Conservation (phyloP, 2,888 invertebrate genomes). For the Apodemia zela region DNA sequence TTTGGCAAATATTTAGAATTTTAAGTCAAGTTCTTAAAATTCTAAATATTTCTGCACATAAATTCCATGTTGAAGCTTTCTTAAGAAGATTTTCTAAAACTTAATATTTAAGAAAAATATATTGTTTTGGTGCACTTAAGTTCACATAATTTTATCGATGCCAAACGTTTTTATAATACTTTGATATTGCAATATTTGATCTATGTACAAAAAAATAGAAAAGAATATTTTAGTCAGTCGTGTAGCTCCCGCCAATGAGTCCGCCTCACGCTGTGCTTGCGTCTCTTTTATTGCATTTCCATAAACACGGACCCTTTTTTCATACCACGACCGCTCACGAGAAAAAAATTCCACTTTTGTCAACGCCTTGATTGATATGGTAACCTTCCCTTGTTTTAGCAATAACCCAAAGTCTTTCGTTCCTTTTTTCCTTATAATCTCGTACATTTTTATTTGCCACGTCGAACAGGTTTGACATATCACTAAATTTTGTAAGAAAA, state of each 20-base stretch:
- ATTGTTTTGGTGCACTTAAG: no score
- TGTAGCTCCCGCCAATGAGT: constrained; percentile 34
- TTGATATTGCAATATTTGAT: background rate
- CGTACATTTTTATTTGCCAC: constrained; percentile 76
- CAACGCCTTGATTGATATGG: constrained; percentile 78
- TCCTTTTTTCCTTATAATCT: constrained; percentile 55
- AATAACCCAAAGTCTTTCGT: constrained; percentile 64
- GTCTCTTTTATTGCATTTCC: constrained; percentile 65
- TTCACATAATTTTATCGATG: no score
- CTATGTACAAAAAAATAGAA: constrained; percentile 9
- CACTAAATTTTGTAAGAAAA: constrained; percentile 78
- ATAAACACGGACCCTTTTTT: constrained; percentile 73
- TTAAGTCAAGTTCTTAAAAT: no score
- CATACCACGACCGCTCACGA: constrained; percentile 52
- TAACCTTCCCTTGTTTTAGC: constrained; percentile 79
- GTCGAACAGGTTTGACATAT: constrained; percentile 76
- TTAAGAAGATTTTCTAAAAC: no score
- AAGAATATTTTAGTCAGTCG: constrained; percentile 27
- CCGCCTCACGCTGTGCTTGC: constrained; percentile 45
- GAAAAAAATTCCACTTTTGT: constrained; percentile 70
- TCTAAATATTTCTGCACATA: no score
- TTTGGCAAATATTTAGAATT: no score
- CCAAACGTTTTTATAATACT: no score
- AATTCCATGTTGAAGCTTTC: no score
- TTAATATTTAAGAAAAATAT: no score